Conservation (phyloP, 2,113 vertebrate genomes). For the Colistium nudipinnis region DNA sequence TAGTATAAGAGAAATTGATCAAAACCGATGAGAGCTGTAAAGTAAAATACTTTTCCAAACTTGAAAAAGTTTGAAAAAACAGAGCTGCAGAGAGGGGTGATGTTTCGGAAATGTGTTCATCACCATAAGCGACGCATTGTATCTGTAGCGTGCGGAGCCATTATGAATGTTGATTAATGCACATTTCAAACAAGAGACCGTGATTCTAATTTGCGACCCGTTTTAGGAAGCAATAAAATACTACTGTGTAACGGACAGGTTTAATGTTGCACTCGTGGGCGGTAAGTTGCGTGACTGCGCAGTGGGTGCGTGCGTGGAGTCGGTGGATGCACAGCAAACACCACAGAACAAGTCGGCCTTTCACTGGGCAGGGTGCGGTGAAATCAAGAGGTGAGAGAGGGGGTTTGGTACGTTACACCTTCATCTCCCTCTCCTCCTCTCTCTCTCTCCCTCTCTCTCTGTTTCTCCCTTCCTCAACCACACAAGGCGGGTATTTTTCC, state of each 20-base stretch:
- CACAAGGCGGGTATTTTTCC: conserved; percentile 73
- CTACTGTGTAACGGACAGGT: conserved; percentile 5
- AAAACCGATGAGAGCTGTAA: too few relatives aligned
- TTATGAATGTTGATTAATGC: not conserved
- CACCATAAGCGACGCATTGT: not conserved
- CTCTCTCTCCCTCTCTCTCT: conserved; percentile 15
- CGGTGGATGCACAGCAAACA: conserved; percentile 79
- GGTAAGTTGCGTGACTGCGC: conserved; percentile 27
- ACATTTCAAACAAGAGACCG: not conserved
- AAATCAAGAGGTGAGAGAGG: conserved; percentile 65
- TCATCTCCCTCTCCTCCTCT: conserved; percentile 40
- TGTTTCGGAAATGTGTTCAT: not conserved
- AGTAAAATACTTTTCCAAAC: too few relatives aligned
- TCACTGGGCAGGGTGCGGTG: conserved; percentile 81
- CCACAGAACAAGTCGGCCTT: conserved; percentile 84
- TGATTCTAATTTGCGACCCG: not conserved
- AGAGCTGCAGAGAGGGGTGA: not conserved
- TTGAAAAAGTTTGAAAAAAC: not conserved
- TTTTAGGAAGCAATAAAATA: conserved; percentile 1
- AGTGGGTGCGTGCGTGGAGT: conserved; percentile 66
- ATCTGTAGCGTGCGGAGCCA: not conserved
- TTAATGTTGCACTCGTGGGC: conserved; percentile 15
- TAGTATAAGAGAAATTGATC: too few relatives aligned
- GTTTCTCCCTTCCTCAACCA: conserved; percentile 44
- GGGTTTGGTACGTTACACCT: conserved; percentile 33